phyloP scores from a whole-genome alignment of 2,113 vertebrate species.

The Genyomyrus donnyi region DNA sequence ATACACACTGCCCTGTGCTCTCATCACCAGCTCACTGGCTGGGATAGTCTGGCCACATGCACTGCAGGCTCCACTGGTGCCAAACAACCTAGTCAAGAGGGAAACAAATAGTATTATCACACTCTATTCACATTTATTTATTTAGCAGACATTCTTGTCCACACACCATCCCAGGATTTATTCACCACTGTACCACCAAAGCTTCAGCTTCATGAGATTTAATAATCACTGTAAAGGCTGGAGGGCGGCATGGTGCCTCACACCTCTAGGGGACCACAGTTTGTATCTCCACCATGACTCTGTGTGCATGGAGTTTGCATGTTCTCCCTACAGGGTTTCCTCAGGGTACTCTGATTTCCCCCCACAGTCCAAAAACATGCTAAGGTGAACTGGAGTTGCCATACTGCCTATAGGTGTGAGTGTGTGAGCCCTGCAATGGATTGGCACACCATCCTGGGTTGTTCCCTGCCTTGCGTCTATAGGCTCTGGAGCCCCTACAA shows the following conservation, averaged over 20 bases:
- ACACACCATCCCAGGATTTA: background rate
- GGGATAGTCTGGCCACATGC: conserved; percentile 97
- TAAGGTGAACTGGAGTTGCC: background rate
- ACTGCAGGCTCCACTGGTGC: conserved; percentile 94
- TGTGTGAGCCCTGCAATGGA: background rate
- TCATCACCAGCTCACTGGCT: conserved; percentile 97
- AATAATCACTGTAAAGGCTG: background rate
- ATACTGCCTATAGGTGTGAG: background rate
- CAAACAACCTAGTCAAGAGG: conserved; percentile 82
- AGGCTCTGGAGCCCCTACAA: background rate
- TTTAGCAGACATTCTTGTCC: background rate
- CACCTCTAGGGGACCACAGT: background rate
- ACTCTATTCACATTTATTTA: conserved; percentile 56
- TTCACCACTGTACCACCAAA: background rate
- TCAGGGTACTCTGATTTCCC: background rate
- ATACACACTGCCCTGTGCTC: conserved; percentile 97
- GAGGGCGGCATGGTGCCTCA: background rate
- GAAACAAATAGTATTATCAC: conserved; percentile 60
- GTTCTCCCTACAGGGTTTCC: background rate
- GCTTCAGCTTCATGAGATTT: background rate
- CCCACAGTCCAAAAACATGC: background rate
- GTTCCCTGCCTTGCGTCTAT: background rate
- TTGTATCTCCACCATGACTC: background rate
- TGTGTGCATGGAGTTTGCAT: background rate
- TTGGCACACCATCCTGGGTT: background rate